These are phyloP conservation scores for Hucho hucho DNA, from an alignment of 2,113 vertebrate species.

Conservation along the genomic window DNA sequence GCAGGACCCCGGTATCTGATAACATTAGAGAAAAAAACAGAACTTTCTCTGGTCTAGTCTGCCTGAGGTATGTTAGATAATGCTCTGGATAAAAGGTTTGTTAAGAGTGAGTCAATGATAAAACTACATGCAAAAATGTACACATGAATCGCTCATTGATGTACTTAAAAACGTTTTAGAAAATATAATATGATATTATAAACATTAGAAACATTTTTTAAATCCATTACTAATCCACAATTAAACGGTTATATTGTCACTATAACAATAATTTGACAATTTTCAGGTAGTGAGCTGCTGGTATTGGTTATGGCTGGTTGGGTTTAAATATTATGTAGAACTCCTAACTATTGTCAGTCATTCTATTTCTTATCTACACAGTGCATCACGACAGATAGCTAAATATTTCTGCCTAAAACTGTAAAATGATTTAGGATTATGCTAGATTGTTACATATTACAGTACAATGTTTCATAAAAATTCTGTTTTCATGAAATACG, in stretches of 20 bases:
- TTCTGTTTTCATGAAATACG: background rate
- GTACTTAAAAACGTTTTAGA: background rate
- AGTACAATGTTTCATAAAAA: background rate
- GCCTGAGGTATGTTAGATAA: too few species aligned
- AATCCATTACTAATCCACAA: background rate
- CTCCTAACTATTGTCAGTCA: too few species aligned
- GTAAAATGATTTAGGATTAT: background rate
- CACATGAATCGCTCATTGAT: too few species aligned
- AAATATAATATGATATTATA: background rate
- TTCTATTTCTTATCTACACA: too few species aligned
- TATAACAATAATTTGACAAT: background rate
- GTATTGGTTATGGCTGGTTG: too few species aligned
- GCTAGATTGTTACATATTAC: background rate
- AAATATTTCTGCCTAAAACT: background rate
- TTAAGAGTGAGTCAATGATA: too few species aligned
- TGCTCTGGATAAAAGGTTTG: too few species aligned
- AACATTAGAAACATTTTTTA: background rate
- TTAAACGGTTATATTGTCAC: background rate
- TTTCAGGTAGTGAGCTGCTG: too few species aligned
- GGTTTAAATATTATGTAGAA: too few species aligned
- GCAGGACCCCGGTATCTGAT: slow-evolving; percentile 56
- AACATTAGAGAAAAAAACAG: background rate
- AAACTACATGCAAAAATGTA: background rate
- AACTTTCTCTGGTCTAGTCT: background rate
- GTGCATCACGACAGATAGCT: too few species aligned